These are phyloP conservation scores for Baryphthengus martii DNA, from an alignment of 2,113 vertebrate genomes.

Conservation along the genomic window DNA sequence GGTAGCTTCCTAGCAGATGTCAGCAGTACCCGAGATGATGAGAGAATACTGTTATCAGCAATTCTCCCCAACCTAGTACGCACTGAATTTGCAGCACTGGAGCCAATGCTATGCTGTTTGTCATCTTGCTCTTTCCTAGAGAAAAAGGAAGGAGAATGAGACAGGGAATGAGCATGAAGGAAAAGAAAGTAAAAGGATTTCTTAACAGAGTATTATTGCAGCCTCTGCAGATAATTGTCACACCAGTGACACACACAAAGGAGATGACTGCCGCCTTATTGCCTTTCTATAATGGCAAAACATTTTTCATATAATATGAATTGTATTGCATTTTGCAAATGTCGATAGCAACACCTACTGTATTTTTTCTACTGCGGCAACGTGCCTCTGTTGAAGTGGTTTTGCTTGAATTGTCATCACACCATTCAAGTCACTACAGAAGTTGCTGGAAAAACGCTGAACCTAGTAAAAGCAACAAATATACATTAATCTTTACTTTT, in stretches of 20 bases:
- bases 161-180: not conserved
- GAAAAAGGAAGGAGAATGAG: not conserved
- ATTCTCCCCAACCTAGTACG: slow-evolving; percentile 24
- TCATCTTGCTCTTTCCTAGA: slow-evolving; percentile 76
- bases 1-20: slow-evolving; percentile 64
- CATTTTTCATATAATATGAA: not conserved
- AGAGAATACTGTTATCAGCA: slow-evolving; percentile 35
- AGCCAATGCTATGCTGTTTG: not conserved
- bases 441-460: slow-evolving; percentile 70
- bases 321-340: not conserved
- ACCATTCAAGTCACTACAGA: slow-evolving; percentile 75
- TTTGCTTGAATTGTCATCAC: slow-evolving; percentile 88
- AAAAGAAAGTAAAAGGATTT: not conserved
- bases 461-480: slow-evolving; percentile 48
- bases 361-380: slow-evolving; percentile 63
- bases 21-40: slow-evolving; percentile 30
- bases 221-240: not conserved
- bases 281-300: not conserved
- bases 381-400: slow-evolving; percentile 81
- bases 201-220: not conserved
- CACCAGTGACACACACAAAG: not conserved
- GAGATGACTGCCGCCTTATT: not conserved
- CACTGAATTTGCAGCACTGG: slow-evolving; percentile 5
- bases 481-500: not conserved
- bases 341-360: slow-evolving; percentile 64